Base-by-base conservation (phyloP, 2,113 vertebrate species). In the Peromyscus maniculatus region DNA sequence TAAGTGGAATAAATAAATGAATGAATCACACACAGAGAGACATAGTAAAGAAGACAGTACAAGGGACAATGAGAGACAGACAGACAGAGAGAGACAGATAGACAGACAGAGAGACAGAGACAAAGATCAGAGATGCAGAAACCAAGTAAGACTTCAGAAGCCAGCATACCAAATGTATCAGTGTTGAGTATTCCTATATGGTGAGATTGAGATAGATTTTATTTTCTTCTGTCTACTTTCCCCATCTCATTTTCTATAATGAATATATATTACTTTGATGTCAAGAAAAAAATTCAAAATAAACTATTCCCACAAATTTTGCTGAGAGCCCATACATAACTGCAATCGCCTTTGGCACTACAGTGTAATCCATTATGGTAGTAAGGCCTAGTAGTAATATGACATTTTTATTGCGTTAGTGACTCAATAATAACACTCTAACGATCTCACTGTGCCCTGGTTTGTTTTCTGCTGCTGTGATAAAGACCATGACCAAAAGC, bases 331-430 rank as follows among this genome's bases (percentile, higher is more conserved):
- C 28, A 93, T 39, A 19, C 6, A 92, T 82, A 78, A 66, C 11
- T 57, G 77, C 55, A 79, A 26, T 69, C 21, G 89, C 52, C 77
- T 52, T 55, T 89, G 33, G 67, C 36, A 12, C n/a, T 39, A 67
- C 91, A 89, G 87, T 90, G 75, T 36, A 96, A 92, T 72, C 22
- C 64, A 95, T 64, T 55, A 93, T 87, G 39, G 67, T 24, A n/a
- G 52, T 15, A 87, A 86, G 39, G 24, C 49, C 16, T 21, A 80
- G 7, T 39, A 64, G 21, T 39, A 5, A 74, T n/a, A 28, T 59
- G 55, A 46, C 55, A 39, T 59, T 87, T 92, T 89, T 87, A 89
- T 93, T 71, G 59, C 64, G 91, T 95, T 52, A 72, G 26, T 92
- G 89, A 95, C 46, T 87, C 28, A 89, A 1, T 78, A 87, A 84